Evolutionary conservation across 2,797 vertebrate species (phyloP), one percentile per base, ranked within the genome.

Genomic region (Melanotaenia maccullochi): DNA sequence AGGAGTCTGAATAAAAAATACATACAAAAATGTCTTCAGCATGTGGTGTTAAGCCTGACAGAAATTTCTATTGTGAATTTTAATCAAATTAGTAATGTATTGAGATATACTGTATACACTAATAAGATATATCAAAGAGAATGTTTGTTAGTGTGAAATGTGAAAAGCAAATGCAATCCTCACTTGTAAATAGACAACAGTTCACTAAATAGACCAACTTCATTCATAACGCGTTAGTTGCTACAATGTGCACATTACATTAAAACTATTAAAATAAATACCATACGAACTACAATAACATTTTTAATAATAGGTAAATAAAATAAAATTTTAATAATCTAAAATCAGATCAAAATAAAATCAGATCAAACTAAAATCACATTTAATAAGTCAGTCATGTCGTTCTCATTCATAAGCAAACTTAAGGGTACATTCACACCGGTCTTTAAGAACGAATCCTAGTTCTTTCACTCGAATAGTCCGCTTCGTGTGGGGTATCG

Each of bases 1-100:
- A 13, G 58, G 62, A 67, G 62, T 30, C 60, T 71, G 85, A 89
- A 81, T 78, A 89, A 89, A 92, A 79, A 90, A 79, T 73, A 81
- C 62, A 65, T n/a, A 55, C 38, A 75, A 75, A 70, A 76, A 86
- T 75, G 75, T 79, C 75, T 76, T 65, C 70, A 80, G 67, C 67
- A 51, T 33, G 60, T 8, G 54, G 66, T 51, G 32, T 86, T 59
- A 3, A 30, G 65, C 60, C 62, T 62, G 57, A 75, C 85, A 76
- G 64, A 71, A 73, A 44, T 75, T 70, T 71, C 28, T 67, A 56
- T 38, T 40, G 32, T 24, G 59, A 12, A 40, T 40, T 12, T 65
- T 8, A 52, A 62, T 73, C 28, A 44, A 63, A 69, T 49, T 25
- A 49, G 9, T 5, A n/a, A 14, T 36, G 12, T 36, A 36, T 28